These are phyloP conservation scores for Toxostoma redivivum DNA, from an alignment of 2,113 vertebrate genomes.

Conservation along the genomic window DNA sequence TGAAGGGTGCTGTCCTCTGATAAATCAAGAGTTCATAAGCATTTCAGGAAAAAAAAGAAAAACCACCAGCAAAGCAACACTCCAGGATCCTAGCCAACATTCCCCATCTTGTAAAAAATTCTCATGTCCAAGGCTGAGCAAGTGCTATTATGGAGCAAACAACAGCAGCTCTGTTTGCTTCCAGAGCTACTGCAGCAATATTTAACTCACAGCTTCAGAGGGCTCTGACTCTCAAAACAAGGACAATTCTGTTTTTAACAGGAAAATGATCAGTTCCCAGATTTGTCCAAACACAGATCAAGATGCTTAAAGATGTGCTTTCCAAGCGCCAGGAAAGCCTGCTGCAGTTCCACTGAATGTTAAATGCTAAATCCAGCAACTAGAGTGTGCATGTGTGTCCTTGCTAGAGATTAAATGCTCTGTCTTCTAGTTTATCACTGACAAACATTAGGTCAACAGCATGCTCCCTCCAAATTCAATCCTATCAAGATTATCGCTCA, in stretches of 20 bases:
- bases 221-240: not conserved
- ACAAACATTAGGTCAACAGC: not conserved
- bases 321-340: not conserved
- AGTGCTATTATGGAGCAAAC: conserved; percentile 65
- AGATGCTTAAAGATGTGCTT: not conserved
- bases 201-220: conserved; percentile 26
- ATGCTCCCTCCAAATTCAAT: not conserved
- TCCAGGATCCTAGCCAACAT: conserved; percentile 56
- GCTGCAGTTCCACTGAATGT: not conserved
- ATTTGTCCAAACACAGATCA: not conserved
- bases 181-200: conserved; percentile 19
- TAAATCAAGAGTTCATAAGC: not conserved
- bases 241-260: not conserved
- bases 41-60: not conserved
- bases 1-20: not conserved
- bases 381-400: not conserved
- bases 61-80: not conserved
- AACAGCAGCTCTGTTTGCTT: conserved; percentile 70
- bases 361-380: not conserved
- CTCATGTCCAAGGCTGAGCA: conserved; percentile 53
- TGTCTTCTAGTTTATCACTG: not conserved
- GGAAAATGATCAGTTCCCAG: not conserved
- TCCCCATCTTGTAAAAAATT: conserved; percentile 65
- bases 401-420: not conserved
- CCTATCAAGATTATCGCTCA: not conserved